Evolutionary conservation across 2,888 invertebrate species (phyloP), one percentile per base, ranked within the genome.

Genomic region (Salticus scenicus): DNA sequence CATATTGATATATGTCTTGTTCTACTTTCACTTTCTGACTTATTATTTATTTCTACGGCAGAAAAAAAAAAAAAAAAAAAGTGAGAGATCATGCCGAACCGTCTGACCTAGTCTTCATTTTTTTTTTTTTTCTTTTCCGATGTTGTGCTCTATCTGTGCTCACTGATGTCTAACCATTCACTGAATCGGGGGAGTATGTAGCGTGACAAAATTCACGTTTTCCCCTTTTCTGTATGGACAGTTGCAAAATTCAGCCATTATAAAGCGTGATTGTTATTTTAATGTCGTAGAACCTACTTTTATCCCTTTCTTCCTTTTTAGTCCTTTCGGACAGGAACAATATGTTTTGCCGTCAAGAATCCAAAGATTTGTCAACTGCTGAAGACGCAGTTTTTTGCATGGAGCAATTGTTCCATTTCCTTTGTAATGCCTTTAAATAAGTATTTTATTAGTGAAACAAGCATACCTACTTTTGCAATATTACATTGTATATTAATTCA

Each of bases 21-120:
- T 66, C 66, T 31, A 66, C 64, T 66, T 66, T 66, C 66, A 30
- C 66, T 66, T 66, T 66, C 66, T 24, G 24, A 57, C 20, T 24
- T 47, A 17, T 14, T 17, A 17, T 17, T 47, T 17, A 24, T 24
- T 57, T 57, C 24, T 57, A 5, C 5, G 4, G 24, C 24, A 24
- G 17, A 57, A 57, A 24, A 24, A n/a, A n/a, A n/a, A n/a, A n/a
- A n/a, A n/a, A n/a, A n/a, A n/a, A n/a, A n/a, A 24, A 57, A 57
- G 24, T 4, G 24, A n/a, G 57, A 57, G 57, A 57, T 57, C 24
- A 57, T 57, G 57, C 57, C 24, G 57, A 57, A 57, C n/a, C 57
- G 57, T 4, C 20, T 57, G 57, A 57, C 57, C 57, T 24, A 57
- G 57, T 57, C 57, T 24, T 24, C 24, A 17, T 57, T 57, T 37